Evolutionary conservation across 1,140 invertebrate species (phyloP), one percentile per base, ranked within the genome.

Genomic region (Halyomorpha halys): DNA sequence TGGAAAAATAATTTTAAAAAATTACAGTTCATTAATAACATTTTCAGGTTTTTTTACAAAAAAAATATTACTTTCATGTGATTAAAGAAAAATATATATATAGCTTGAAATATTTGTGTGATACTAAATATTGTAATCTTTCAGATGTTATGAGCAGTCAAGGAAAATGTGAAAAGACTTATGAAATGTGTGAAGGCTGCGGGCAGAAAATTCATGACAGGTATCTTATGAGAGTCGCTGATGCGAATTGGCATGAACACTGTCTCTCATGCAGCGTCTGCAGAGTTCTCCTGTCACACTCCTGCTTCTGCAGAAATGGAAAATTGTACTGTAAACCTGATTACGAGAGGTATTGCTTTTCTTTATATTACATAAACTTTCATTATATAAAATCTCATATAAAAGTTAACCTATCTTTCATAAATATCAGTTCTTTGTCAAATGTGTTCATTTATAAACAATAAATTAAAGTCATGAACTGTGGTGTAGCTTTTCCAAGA

Each of bases 291-390:
- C 81, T 97, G 4, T 82, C 85, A 27, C 85, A 91, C 72, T 91
- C 90, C 27, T 98, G 94, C 77, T 97, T 91, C 78, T 87, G 86
- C 44, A 80, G 91, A 65, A 92, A 95, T 74, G 82, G 88, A 70
- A 94, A 96, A 76, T 79, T 97, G n/a, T 96, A 94, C 79, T 97
- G 94, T 77, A 93, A 93, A 73, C 79, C 83, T 47, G 94, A 97
- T 74, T 97, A 97, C 74, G 90, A 96, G 77, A 87, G 87, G 89
- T 91, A 79, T 79, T 30, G 11, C 34, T 39, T 11, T 39, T 8
- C 27, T 4, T 8, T 4, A 30, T 30, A 30, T 30, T 30, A 30
- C 27, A n/a, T n/a, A n/a, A n/a, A n/a, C n/a, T n/a, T n/a, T n/a
- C n/a, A n/a, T n/a, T n/a, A n/a, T n/a, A n/a, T n/a, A n/a, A n/a